These are phyloP conservation scores for Heliothis peltigera DNA, from an alignment of 2,888 invertebrate genomes.

Conservation along the genomic window DNA sequence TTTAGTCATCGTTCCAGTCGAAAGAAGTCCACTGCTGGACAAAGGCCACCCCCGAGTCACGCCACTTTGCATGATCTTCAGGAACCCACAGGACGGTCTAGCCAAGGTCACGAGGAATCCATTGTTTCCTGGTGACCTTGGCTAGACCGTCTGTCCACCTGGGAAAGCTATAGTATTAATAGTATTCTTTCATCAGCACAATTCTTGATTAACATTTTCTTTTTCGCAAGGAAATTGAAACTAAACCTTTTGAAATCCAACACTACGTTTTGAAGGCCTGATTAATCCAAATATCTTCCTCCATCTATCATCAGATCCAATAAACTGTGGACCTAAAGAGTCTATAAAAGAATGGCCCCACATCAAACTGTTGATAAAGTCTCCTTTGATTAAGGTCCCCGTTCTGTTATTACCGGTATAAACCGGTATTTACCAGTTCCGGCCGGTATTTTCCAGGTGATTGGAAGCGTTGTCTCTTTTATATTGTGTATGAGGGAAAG, in stretches of 20 bases:
- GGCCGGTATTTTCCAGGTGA: conserved; percentile 47
- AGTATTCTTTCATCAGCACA: conserved; percentile 41
- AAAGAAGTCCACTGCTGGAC: too few relatives aligned
- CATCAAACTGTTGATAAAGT: conserved; percentile 55
- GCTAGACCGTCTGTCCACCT: too few relatives aligned
- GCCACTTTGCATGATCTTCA: too few relatives aligned
- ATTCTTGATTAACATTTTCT: conserved; percentile 3
- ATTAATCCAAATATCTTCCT: conserved; percentile 30
- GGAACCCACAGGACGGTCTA: too few relatives aligned
- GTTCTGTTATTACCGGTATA: conserved; percentile 41
- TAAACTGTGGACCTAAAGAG: conserved; percentile 32
- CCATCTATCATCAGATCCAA: conserved; percentile 37
- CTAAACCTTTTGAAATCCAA: conserved; percentile 21
- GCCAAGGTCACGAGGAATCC: too few relatives aligned
- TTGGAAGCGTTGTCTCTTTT: conserved; percentile 35
- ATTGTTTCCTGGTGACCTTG: too few relatives aligned
- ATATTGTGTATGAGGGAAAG: conserved; percentile 21
- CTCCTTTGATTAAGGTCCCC: conserved; percentile 53
- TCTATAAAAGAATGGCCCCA: conserved; percentile 48
- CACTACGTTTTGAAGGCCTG: conserved; percentile 7
- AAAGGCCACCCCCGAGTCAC: too few relatives aligned
- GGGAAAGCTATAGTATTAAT: too few relatives aligned
- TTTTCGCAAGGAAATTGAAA: conserved; percentile 30
- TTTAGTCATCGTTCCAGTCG: too few relatives aligned
- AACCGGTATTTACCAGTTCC: conserved; percentile 50